Conservation (phyloP, 1,140 invertebrate genomes). For the Daktulosphaira vitifoliae region DNA sequence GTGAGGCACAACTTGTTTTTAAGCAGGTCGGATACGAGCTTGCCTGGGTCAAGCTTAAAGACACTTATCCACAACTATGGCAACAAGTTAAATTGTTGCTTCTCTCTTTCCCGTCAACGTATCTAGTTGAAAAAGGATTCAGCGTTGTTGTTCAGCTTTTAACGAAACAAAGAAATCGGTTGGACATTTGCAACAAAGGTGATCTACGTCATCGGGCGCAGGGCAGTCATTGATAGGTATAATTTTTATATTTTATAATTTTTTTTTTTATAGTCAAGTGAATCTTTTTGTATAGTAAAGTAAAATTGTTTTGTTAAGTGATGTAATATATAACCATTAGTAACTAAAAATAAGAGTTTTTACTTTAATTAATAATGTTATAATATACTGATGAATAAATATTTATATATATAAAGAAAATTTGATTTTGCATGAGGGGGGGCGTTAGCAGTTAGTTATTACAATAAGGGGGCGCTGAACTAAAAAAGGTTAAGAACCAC, state of each 20-base stretch:
- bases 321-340: conserved; percentile 5
- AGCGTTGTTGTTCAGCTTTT: too few relatives aligned
- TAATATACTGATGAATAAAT: too few relatives aligned
- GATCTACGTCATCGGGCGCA: not conserved
- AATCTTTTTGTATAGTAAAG: conserved; percentile 14
- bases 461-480: conserved; percentile 3
- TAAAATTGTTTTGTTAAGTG: conserved; percentile 12
- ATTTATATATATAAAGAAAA: not conserved
- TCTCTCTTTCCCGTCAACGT: too few relatives aligned
- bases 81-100: too few relatives aligned
- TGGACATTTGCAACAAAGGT: conserved; percentile 10
- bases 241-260: conserved; percentile 18
- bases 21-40: not conserved
- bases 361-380: too few relatives aligned
- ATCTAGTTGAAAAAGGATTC: too few relatives aligned
- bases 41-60: not conserved
- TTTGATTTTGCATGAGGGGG: conserved; percentile 4
- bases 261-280: conserved; percentile 1
- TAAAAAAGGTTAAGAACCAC: conserved; percentile 11
- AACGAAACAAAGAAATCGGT: too few relatives aligned
- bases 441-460: conserved; percentile 15
- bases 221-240: conserved; percentile 14
- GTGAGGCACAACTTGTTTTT: conserved; percentile 24
- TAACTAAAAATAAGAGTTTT: too few relatives aligned
- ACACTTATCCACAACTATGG: too few relatives aligned